Evolutionary conservation across 2,888 invertebrate species (phyloP), one percentile per base, ranked within the genome.

Genomic region (Eilema caniola): DNA sequence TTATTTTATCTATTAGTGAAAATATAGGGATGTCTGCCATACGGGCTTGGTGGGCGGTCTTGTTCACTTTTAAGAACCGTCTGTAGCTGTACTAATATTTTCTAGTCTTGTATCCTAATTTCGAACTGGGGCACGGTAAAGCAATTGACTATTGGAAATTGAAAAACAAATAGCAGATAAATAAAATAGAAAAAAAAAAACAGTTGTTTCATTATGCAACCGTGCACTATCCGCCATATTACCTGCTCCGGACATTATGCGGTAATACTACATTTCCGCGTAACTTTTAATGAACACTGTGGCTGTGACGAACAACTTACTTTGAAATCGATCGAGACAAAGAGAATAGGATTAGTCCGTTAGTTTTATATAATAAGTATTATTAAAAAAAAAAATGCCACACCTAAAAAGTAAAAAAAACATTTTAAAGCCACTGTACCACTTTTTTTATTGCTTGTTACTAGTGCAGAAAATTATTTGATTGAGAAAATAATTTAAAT

Each of bases 201-300:
- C 53, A n/a, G 53, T 53, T 53, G 53, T 53, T 53, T n/a, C 8
- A 53, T 53, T n/a, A 53, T 53, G 53, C 20, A 53, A 53, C n/a
- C n/a, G 53, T 53, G 53, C 53, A 53, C 53, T 47, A 47, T 47
- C 47, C 53, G 53, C 53, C 53, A 53, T 53, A 53, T 53, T 53
- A 53, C 53, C 53, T 2, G 53, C 20, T n/a, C 53, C 53, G n/a
- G 25, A 33, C 57, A 59, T 16, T 57, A 37, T 66, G 57, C 53
- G 53, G 53, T 53, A 53, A 53, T 53, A 53, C 53, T n/a, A 53
- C 53, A n/a, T 53, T 53, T 53, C 53, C 53, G n/a, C 53, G 53
- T 53, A n/a, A 53, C 53, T 53, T 53, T n/a, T 53, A 53, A 47
- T 47, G 47, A 47, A 47, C 20, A n/a, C 53, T 53, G n/a, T 53